A percentile compares a stretch with the other conserved stretches of the same genome.
Conservation (phyloP, 2,888 invertebrate genomes). For the Salpingus planirostris region DNA sequence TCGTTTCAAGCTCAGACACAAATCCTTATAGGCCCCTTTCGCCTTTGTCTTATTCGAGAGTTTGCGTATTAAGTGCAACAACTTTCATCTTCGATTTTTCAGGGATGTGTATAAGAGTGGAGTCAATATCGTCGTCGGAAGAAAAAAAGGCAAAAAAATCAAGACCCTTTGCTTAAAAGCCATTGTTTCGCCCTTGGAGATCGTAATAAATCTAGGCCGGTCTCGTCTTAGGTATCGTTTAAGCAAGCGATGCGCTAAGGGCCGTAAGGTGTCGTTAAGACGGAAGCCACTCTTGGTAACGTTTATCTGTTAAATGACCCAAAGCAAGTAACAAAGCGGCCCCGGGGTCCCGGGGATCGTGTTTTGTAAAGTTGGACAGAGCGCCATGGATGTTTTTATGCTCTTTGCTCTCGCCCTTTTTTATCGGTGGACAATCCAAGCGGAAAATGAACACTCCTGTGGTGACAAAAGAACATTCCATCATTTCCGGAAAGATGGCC, state of each 20-base stretch:
- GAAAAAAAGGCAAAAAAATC: too few species aligned
- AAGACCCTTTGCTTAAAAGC: too few species aligned
- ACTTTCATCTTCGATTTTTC: too few species aligned
- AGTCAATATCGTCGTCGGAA: too few species aligned
- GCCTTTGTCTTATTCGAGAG: too few species aligned
- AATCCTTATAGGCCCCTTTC: too few species aligned
- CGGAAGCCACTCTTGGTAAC: too few species aligned
- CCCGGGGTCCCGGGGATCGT: slow-evolving; percentile 14
- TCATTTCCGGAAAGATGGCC: slow-evolving; percentile 42
- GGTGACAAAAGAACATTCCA: slow-evolving; percentile 45
- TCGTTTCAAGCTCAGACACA: slow-evolving; percentile 36
- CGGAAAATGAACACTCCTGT: slow-evolving; percentile 46
- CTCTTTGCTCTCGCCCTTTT: slow-evolving; percentile 38
- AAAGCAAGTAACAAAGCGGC: slow-evolving; percentile 41
- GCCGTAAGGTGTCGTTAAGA: slow-evolving; percentile 40
- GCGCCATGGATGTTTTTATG: slow-evolving; percentile 36
- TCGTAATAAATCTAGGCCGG: too few species aligned
- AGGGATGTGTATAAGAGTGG: too few species aligned
- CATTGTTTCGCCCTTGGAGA: too few species aligned
- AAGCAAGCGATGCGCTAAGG: slow-evolving; percentile 22
- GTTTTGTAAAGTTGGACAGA: slow-evolving; percentile 7
- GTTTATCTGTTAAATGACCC: slow-evolving; percentile 44
- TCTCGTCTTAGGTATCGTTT: slow-evolving; percentile 15
- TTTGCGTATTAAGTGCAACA: too few species aligned
- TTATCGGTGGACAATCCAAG: slow-evolving; percentile 43